Evolutionary conservation across 37 sponge, comb jelly and placozoan genomes (phyloP), one percentile per base, ranked within the genome.

Genomic region (Theonella swinhoei): DNA sequence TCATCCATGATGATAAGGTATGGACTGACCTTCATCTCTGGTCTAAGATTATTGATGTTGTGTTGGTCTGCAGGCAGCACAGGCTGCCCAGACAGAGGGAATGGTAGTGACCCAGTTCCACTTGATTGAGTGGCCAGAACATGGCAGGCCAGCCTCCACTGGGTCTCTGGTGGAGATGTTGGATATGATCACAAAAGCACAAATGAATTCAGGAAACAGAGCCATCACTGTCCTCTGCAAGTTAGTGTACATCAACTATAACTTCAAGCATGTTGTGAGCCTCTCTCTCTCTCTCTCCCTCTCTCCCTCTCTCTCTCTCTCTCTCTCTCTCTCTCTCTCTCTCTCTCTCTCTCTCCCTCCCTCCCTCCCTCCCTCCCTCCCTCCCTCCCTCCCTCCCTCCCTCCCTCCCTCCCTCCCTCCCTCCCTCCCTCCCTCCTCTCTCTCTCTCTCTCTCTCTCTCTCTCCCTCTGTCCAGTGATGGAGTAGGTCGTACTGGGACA

Each of bases 191-290:
- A 78, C 67, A 3, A 61, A 62, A 33, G 65, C 67, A 4, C 79
- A 78, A 8, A 78, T 78, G 33, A 73, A 42, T 37, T 34, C 82
- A 30, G 82, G 75, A 62, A 91, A 91, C 64, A 81, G 66, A 20
- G 35, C 78, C 26, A 87, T 91, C 28, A 75, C 78, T 31, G 83
- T 91, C 30, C 42, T 67, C 69, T 88, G 88, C 92, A 88, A 77
- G 87, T 91, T 22, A 38, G 70, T 68, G 31, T 26, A 25, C 54
- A 58, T 19, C 19, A 58, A 58, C 11, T 58, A 58, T 19, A 11
- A 58, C 19, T 58, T 20, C 60, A 11, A 58, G 17, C 11, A 58
- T 58, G 60, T 58, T 19, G 19, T 58, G 60, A 20, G 60, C 19
- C 19, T 11, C 60, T 19, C 60, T 20, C 19, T 11, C 60, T 26